Conservation (phyloP, 2,113 vertebrate species). For the Choloepus hoffmanni region DNA sequence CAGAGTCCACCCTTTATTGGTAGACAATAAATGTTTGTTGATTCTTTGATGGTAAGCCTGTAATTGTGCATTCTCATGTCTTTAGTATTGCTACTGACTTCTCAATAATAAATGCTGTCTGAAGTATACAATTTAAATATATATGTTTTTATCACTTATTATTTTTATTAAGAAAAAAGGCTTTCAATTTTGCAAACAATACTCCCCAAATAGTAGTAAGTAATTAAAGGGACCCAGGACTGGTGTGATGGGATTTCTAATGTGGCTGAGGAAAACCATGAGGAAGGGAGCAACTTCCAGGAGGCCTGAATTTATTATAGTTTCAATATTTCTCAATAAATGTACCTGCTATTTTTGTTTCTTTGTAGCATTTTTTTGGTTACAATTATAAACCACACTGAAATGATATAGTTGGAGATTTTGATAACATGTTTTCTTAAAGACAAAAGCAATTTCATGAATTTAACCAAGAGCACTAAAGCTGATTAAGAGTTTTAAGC, state of each 20-base stretch:
- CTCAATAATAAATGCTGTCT: neutral
- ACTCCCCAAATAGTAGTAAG: neutral
- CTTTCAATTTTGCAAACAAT: slow-evolving; percentile 18
- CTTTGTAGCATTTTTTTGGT: neutral
- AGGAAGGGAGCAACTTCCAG: neutral
- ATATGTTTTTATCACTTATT: neutral
- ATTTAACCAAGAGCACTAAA: slow-evolving; percentile 11
- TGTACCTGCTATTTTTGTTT: neutral
- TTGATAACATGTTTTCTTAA: neutral
- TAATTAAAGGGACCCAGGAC: neutral
- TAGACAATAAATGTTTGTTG: neutral
- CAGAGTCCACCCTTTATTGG: neutral
- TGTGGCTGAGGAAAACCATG: neutral
- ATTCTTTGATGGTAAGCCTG: neutral
- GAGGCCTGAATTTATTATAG: neutral
- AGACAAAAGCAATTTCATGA: neutral
- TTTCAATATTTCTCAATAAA: neutral
- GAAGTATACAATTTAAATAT: neutral
- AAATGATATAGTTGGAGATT: neutral
- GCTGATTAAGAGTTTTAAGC: neutral
- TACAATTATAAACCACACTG: neutral
- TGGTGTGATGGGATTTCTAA: neutral
- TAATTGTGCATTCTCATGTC: neutral
- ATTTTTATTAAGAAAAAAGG: neutral
- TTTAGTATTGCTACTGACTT: neutral